phyloP scores from a whole-genome alignment of 1,140 invertebrate genomes.

The Zaprionus ornatus region DNA sequence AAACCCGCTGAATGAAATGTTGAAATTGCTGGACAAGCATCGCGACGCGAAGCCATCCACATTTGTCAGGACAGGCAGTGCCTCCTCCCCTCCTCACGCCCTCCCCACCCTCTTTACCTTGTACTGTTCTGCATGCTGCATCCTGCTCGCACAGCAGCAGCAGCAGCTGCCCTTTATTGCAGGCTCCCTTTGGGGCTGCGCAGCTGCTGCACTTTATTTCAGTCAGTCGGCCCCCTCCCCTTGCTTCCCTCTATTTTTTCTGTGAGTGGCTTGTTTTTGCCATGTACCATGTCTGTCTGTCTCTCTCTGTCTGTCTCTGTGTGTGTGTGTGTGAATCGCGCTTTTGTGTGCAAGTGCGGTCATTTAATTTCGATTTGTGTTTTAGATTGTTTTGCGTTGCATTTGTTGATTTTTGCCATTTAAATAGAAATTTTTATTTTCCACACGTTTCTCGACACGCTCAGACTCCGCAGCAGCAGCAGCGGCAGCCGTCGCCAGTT shows the following conservation, averaged over 20 bases:
- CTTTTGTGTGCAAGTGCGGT: slow-evolving; percentile 82
- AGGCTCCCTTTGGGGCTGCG: slow-evolving; percentile 51
- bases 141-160: neutral
- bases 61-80: slow-evolving; percentile 34
- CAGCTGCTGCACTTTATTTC: slow-evolving; percentile 81
- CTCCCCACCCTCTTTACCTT: neutral
- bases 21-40: slow-evolving; percentile 55
- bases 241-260: slow-evolving; percentile 27
- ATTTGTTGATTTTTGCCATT: slow-evolving; percentile 83
- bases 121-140: neutral
- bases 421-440: slow-evolving; percentile 83
- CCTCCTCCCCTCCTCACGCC: neutral
- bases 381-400: slow-evolving; percentile 82
- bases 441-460: slow-evolving; percentile 71
- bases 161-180: slow-evolving; percentile 26
- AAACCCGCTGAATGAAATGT: slow-evolving; percentile 76
- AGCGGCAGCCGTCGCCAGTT: slow-evolving; percentile 62
- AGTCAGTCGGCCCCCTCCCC: slow-evolving; percentile 60
- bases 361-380: slow-evolving; percentile 84
- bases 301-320: slow-evolving; percentile 13
- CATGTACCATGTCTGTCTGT: slow-evolving; percentile 49
- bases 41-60: slow-evolving; percentile 33
- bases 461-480: neutral
- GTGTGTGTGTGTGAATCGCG: slow-evolving; percentile 48
- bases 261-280: slow-evolving; percentile 77